Evolutionary conservation across 1,140 invertebrate genomes (phyloP), one percentile per base, ranked within the genome.

Genomic region (Amyelois transitella): DNA sequence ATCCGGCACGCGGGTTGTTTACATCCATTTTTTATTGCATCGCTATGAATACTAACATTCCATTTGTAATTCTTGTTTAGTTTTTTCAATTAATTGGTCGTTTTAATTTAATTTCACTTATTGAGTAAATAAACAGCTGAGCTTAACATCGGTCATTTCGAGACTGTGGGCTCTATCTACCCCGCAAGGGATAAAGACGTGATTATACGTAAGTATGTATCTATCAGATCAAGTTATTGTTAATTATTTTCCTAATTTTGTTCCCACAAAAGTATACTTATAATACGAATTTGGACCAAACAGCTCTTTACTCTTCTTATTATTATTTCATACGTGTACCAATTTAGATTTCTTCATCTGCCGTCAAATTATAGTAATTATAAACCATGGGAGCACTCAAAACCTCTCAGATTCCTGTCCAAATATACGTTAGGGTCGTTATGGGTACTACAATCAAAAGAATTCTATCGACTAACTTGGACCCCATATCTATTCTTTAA

Each of bases 381-480:
- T 77, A 82, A 87, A 78, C 73, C 73, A 66, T 66, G 72, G 70
- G 74, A 72, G 69, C 76, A 84, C 84, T 87, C 75, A 69, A 86
- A 63, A 80, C 67, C 84, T 86, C 84, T 86, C 84, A 69, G 79
- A 65, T 84, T 86, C 76, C 75, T 86, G 82, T 86, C 84, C 84
- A 88, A 88, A 88, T 85, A 84, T 82, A 86, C 84, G 84, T 88
- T 88, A 70, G 84, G 84, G 79, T 81, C 82, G 84, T 86, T 88
- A 84, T 73, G 77, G 67, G 65, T 69, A 75, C 78, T 72, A 64
- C 69, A 81, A 72, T 81, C 77, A 79, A 87, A 83, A 75, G 82
- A 87, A 86, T 81, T 81, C 71, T 74, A 81, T 85, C 77, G 60
- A 62, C 62, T 57, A 64, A 78, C 62, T 77, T 72, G 75, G 72